phyloP scores from a whole-genome alignment of 2,113 vertebrate species.

The Parus major region DNA sequence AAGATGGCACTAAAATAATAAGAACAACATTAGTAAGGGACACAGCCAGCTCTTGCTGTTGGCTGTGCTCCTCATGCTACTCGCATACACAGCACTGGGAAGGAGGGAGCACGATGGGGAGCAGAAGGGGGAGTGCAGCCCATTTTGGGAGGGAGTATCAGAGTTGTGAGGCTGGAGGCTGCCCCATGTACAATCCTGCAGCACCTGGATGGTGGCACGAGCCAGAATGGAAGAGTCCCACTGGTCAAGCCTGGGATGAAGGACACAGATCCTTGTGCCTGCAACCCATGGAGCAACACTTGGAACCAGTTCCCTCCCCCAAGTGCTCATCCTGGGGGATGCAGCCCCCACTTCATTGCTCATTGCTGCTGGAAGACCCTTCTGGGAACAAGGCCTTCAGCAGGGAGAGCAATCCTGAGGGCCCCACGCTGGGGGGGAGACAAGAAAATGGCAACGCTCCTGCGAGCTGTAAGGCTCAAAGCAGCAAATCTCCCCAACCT shows the following conservation, averaged over 20 bases:
- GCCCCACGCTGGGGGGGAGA: rapidly evolving
- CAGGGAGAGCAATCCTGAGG: not conserved
- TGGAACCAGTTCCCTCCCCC: not conserved
- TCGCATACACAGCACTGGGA: not conserved
- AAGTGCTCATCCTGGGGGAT: rapidly evolving
- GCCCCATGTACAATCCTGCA: not conserved
- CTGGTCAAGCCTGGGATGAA: not conserved
- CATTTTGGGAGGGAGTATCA: too few species aligned
- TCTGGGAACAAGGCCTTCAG: not conserved
- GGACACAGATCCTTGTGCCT: not conserved
- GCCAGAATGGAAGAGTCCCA: not conserved
- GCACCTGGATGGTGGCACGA: rapidly evolving
- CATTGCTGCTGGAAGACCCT: not conserved
- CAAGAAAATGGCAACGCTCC: not conserved
- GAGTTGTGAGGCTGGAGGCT: not conserved
- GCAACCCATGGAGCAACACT: not conserved
- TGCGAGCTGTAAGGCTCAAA: not conserved
- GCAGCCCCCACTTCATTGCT: not conserved
- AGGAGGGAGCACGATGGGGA: not conserved
- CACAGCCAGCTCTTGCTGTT: not conserved
- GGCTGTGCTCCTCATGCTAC: not conserved
- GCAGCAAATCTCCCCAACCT: not conserved
- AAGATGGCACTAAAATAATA: constrained; percentile 39
- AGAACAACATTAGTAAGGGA: constrained; percentile 38
- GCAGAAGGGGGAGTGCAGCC: not conserved